These are phyloP conservation scores for Malurus alboscapulatus DNA, from an alignment of 2,113 vertebrate genomes.

Conservation along the genomic window DNA sequence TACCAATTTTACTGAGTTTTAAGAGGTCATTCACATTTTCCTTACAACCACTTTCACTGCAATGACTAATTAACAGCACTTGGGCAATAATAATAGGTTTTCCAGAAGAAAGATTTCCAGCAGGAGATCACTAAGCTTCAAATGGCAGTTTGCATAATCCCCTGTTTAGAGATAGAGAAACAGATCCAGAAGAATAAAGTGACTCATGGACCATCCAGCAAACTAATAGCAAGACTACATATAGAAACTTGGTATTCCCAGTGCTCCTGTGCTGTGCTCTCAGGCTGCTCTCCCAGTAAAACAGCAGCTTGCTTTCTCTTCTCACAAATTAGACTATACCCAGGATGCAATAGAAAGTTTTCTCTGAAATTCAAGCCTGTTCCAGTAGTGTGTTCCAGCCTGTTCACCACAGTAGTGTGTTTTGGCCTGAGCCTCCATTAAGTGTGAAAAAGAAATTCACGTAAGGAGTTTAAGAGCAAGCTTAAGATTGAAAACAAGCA, in stretches of 20 bases:
- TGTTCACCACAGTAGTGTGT: neutral
- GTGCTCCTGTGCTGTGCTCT: neutral
- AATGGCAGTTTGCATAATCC: neutral
- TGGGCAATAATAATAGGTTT: neutral
- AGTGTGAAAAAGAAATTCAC: neutral
- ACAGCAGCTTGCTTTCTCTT: neutral
- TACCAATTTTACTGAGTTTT: neutral
- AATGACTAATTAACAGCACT: neutral
- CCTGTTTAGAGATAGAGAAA: neutral
- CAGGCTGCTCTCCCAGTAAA: neutral
- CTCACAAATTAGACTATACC: neutral
- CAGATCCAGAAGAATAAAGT: neutral
- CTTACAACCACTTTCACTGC: neutral
- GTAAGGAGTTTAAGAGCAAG: neutral
- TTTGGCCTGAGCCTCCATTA: neutral
- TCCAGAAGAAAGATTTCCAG: neutral
- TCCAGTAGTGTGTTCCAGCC: no score
- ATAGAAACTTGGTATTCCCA: neutral
- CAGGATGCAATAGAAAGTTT: neutral
- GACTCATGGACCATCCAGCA: neutral
- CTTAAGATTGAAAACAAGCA: conserved; percentile 10
- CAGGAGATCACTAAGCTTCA: neutral
- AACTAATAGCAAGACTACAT: neutral
- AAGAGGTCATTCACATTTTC: neutral
- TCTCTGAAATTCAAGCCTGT: neutral